Evolutionary conservation across 1,140 invertebrate species (phyloP).

Genomic region (Aphelenchoides fujianensis): DNA sequence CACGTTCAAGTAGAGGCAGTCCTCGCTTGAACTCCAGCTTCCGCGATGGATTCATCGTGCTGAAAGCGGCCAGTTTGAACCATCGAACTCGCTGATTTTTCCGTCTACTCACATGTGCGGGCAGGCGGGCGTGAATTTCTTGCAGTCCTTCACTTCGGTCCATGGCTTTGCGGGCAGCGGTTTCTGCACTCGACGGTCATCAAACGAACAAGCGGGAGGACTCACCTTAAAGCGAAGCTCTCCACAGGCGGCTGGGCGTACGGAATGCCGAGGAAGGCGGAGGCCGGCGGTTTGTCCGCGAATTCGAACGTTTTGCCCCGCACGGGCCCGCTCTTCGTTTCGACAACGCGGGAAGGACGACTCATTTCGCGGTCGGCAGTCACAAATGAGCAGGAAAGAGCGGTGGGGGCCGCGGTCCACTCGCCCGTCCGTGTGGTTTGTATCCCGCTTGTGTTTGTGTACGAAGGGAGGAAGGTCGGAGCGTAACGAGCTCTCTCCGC

Average conservation of each 20-base stretch:
- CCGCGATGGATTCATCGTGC: not conserved
- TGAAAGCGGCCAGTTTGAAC: not conserved
- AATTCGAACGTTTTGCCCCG: constrained; percentile 1
- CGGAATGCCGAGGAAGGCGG: constrained; percentile 31
- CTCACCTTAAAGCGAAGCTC: constrained; percentile 34
- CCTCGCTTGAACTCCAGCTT: constrained; percentile 5
- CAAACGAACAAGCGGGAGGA: not conserved
- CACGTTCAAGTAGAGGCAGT: constrained; percentile 23
- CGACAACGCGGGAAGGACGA: not conserved
- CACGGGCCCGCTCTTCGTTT: not conserved
- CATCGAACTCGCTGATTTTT: not conserved
- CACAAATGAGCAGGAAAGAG: too few species aligned
- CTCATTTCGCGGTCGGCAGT: too few species aligned
- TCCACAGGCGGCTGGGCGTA: constrained; percentile 32
- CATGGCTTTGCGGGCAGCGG: constrained; percentile 1
- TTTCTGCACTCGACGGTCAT: constrained; percentile 4
- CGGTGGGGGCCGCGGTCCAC: too few species aligned
- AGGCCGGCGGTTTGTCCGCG: not conserved
- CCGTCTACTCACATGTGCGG: constrained; percentile 1
- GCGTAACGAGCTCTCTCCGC: too few species aligned
- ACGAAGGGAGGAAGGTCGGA: too few species aligned
- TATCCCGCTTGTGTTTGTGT: too few species aligned
- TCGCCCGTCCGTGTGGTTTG: too few species aligned
- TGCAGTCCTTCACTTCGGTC: not conserved
- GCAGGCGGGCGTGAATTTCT: not conserved